Evolutionary conservation across 2,797 vertebrate genomes (phyloP).

Genomic region (Denticeps clupeoides): DNA sequence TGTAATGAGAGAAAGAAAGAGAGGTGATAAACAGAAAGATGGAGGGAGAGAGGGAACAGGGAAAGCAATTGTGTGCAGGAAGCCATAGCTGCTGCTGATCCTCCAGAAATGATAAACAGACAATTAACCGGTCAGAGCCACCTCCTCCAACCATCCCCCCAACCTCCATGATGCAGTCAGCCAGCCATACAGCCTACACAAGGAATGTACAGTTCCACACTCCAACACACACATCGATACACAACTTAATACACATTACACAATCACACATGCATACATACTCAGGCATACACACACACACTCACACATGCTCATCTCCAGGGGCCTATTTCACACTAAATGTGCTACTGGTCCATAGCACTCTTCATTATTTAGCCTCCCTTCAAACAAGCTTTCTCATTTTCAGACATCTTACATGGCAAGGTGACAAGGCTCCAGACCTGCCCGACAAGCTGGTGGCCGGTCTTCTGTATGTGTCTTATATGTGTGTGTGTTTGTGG

Average conservation of each 20-base stretch:
- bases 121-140: constrained; percentile 38
- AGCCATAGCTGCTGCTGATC: constrained; percentile 30
- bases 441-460: constrained; percentile 14
- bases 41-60: constrained; percentile 20
- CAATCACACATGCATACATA: neutral
- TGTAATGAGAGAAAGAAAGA: constrained; percentile 18
- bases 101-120: constrained; percentile 36
- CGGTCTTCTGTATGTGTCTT: neutral
- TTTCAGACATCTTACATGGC: constrained; percentile 23
- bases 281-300: constrained; percentile 22
- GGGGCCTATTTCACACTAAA: constrained; percentile 21
- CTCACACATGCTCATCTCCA: constrained; percentile 8
- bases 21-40: constrained; percentile 29
- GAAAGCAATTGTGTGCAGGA: no score
- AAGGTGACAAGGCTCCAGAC: constrained; percentile 19
- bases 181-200: constrained; percentile 19
- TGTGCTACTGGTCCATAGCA: constrained; percentile 21
- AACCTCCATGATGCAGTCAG: constrained; percentile 19
- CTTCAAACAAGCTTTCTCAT: constrained; percentile 28
- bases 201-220: no score
- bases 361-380: constrained; percentile 31
- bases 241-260: constrained; percentile 21
- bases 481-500: constrained; percentile 3
- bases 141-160: no score
- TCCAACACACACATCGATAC: no score